Evolutionary conservation across 2,797 vertebrate species (phyloP).

Genomic region (Crypturellus tataupa): DNA sequence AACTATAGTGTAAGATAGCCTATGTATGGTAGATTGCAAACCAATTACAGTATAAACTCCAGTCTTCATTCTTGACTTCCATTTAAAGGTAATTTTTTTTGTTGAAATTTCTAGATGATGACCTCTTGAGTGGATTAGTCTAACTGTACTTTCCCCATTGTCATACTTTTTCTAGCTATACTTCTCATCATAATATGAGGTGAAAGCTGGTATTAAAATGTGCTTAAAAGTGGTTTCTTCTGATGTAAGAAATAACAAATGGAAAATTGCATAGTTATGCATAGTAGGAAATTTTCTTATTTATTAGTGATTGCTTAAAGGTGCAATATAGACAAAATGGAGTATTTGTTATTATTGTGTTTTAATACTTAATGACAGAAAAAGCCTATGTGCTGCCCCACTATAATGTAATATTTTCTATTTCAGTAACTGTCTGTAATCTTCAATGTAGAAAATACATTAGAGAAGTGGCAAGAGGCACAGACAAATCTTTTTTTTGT

Average conservation of each 20-base stretch:
- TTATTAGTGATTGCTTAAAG: neutral
- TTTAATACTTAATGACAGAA: neutral
- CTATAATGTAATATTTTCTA: neutral
- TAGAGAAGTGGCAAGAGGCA: neutral
- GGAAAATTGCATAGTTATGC: neutral
- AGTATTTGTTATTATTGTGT: neutral
- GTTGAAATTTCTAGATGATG: neutral
- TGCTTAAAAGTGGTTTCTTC: neutral
- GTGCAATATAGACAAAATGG: neutral
- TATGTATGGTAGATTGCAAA: neutral
- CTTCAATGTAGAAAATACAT: accelerated
- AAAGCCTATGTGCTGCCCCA: neutral
- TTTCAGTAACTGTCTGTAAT: neutral
- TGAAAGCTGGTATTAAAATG: neutral
- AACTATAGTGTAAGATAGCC: neutral
- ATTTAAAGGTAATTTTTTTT: neutral
- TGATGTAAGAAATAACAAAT: neutral
- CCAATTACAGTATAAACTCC: neutral
- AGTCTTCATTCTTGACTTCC: neutral
- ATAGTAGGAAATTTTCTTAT: neutral
- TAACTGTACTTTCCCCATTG: neutral
- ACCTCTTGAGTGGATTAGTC: neutral
- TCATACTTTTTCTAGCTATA: neutral
- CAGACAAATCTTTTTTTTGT: neutral
- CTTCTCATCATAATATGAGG: neutral